Conservation (phyloP, 2,113 vertebrate genomes). For the Mellivora capensis region DNA sequence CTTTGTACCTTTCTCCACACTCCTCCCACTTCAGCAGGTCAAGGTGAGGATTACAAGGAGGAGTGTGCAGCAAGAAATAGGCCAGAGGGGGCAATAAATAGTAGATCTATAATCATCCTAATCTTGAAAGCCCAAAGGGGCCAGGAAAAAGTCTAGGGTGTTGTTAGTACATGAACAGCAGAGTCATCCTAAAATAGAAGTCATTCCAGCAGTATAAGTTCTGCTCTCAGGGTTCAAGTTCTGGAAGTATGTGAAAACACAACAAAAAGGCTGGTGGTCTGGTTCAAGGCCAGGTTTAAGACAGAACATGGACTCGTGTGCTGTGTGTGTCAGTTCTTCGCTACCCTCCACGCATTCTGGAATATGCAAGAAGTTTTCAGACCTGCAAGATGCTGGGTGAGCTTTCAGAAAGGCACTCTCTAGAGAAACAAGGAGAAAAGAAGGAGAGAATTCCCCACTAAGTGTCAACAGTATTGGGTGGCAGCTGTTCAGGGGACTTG, state of each 20-base stretch:
- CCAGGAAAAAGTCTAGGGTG: neutral
- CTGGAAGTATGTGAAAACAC: neutral
- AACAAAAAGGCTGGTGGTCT: neutral
- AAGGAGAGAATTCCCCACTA: neutral
- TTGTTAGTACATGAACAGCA: neutral
- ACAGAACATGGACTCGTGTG: neutral
- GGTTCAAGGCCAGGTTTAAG: neutral
- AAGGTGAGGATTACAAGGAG: neutral
- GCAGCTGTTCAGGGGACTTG: neutral
- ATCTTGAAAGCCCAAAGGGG: neutral
- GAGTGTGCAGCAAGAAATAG: neutral
- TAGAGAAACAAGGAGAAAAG: neutral
- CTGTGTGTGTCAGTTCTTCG: neutral
- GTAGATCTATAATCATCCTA: neutral
- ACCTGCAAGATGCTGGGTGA: neutral
- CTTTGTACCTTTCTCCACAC: neutral
- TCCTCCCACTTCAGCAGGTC: neutral
- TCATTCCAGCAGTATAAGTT: neutral
- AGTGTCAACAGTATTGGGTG: too few species aligned
- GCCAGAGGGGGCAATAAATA: neutral
- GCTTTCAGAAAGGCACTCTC: neutral
- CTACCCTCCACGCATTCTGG: neutral
- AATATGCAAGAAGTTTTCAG: neutral
- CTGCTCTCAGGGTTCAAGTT: neutral
- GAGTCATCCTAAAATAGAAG: neutral